A percentile compares a stretch with the other conserved stretches of the same genome.
Conservation (phyloP, 2,888 invertebrate species). For the Ophion slaviceki region DNA sequence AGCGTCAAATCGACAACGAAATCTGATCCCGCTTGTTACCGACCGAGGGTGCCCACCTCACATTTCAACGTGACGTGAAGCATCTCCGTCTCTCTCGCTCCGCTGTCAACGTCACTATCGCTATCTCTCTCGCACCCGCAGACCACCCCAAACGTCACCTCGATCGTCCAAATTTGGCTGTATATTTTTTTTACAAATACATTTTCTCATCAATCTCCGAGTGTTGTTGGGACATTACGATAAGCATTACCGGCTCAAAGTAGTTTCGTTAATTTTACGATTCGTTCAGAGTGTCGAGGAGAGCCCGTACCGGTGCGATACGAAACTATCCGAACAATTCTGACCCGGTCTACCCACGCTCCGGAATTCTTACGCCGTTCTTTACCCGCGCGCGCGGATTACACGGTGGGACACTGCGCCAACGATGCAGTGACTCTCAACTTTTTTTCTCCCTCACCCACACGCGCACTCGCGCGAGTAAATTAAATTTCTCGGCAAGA, state of each 20-base stretch:
- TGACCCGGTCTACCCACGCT: constrained; percentile 60
- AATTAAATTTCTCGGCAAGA: neutral
- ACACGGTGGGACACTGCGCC: constrained; percentile 14
- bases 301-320: constrained; percentile 5
- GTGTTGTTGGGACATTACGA: neutral
- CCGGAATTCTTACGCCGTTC: constrained; percentile 58
- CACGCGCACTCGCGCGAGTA: neutral
- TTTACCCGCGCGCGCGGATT: constrained; percentile 13
- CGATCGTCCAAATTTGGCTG: too few species aligned
- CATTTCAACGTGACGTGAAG: too few species aligned
- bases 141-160: too few species aligned
- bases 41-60: too few species aligned
- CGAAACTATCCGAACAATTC: constrained; percentile 56
- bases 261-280: constrained; percentile 6
- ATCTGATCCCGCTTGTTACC: too few species aligned
- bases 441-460: neutral
- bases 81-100: too few species aligned
- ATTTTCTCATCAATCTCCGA: neutral
- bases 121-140: too few species aligned
- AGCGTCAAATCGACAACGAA: too few species aligned
- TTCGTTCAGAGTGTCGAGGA: neutral
- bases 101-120: too few species aligned
- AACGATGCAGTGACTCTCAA: constrained; percentile 53
- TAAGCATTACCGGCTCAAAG: neutral
- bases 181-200: neutral